Evolutionary conservation across 1,140 invertebrate species (phyloP).

Genomic region (Drosophila triauraria): DNA sequence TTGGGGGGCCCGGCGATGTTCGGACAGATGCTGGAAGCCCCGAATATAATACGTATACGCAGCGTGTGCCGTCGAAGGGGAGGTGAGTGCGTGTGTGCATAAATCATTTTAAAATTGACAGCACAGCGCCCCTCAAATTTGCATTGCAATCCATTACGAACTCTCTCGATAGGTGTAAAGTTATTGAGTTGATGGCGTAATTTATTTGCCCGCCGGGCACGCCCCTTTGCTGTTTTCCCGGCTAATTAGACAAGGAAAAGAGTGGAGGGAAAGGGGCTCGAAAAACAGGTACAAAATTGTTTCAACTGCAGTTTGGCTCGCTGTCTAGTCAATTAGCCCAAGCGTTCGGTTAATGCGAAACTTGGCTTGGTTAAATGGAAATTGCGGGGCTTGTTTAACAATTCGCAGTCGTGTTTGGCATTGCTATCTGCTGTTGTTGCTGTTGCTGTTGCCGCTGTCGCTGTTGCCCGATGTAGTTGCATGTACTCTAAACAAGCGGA

Average conservation of each 20-base stretch:
- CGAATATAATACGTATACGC: slow-evolving; percentile 51
- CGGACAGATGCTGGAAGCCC: slow-evolving; percentile 6
- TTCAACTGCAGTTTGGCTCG: slow-evolving; percentile 31
- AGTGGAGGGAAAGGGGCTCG: not conserved
- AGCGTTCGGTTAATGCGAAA: slow-evolving; percentile 60
- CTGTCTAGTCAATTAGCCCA: slow-evolving; percentile 70
- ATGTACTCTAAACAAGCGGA: slow-evolving; percentile 71
- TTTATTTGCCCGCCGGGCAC: slow-evolving; percentile 37
- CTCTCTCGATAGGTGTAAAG: slow-evolving; percentile 43
- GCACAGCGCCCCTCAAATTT: slow-evolving; percentile 33
- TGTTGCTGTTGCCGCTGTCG: slow-evolving; percentile 19
- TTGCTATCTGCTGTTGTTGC: slow-evolving; percentile 32
- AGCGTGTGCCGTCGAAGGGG: slow-evolving; percentile 4
- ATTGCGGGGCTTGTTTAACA: slow-evolving; percentile 73
- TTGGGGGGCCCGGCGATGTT: not conserved
- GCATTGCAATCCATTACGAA: slow-evolving; percentile 46
- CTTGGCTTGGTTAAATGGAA: slow-evolving; percentile 58
- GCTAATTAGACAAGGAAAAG: slow-evolving; percentile 55
- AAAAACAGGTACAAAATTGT: slow-evolving; percentile 23
- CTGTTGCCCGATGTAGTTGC: slow-evolving; percentile 34
- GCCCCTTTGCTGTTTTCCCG: slow-evolving; percentile 57
- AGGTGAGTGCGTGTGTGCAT: slow-evolving; percentile 10
- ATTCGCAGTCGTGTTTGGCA: slow-evolving; percentile 57
- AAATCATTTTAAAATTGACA: slow-evolving; percentile 65
- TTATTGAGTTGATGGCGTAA: slow-evolving; percentile 57